phyloP scores from a whole-genome alignment of 2,113 vertebrate genomes.

The Eurypyga helias region DNA sequence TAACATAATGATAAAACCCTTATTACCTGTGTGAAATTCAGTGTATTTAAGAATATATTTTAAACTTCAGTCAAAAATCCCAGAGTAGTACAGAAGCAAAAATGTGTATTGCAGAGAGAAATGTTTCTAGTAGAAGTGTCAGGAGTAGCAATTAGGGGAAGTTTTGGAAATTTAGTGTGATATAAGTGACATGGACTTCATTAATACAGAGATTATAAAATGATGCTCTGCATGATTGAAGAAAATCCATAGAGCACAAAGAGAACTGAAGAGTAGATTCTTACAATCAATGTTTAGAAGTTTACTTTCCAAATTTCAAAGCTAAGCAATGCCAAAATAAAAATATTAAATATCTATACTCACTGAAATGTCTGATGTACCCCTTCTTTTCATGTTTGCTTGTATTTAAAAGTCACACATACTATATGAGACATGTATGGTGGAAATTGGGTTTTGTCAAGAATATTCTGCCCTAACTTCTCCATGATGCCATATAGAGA shows the following conservation, averaged over 20 bases:
- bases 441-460: background rate
- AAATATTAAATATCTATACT: background rate
- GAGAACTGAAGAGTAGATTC: background rate
- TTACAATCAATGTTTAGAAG: background rate
- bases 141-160: background rate
- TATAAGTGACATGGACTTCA: background rate
- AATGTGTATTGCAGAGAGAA: background rate
- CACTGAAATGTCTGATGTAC: background rate
- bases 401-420: background rate
- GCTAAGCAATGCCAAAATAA: background rate
- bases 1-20: background rate
- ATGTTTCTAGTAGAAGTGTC: background rate
- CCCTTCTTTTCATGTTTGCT: background rate
- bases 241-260: background rate
- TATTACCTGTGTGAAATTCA: background rate
- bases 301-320: background rate
- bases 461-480: background rate
- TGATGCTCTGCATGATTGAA: background rate
- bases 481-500: background rate
- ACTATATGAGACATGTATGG: background rate
- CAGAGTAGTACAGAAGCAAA: background rate
- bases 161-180: background rate
- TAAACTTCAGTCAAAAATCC: background rate
- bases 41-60: background rate
- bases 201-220: background rate